phyloP scores from a whole-genome alignment of 2,113 vertebrate genomes.

The Prionailurus bengalensis region DNA sequence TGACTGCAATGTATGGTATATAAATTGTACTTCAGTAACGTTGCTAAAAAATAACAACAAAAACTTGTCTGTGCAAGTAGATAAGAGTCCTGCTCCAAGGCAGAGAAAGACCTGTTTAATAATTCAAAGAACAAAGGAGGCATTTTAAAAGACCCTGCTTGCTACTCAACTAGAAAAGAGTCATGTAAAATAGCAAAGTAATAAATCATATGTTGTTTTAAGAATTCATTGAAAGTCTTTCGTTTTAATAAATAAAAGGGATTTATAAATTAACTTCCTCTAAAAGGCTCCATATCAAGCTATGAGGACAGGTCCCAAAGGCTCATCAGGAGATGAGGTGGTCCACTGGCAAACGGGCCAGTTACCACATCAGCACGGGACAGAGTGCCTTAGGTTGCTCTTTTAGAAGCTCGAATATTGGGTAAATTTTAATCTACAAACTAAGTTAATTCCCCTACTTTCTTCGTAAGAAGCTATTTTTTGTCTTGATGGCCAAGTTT shows the following conservation, averaged over 20 bases:
- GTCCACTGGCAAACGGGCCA: neutral
- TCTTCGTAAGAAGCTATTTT: neutral
- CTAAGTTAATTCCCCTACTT: neutral
- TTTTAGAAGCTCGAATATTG: neutral
- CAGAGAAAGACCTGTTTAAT: neutral
- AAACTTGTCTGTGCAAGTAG: neutral
- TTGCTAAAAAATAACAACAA: neutral
- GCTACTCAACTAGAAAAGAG: neutral
- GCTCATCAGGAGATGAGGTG: neutral
- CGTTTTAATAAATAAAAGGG: neutral
- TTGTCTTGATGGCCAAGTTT: neutral
- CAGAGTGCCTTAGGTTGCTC: neutral
- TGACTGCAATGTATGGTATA: neutral
- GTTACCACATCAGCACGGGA: neutral
- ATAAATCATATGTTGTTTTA: neutral
- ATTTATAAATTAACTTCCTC: neutral
- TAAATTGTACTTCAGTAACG: neutral
- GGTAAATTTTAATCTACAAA: neutral
- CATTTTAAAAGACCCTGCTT: neutral
- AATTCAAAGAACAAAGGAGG: constrained; percentile 14
- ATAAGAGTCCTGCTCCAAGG: neutral
- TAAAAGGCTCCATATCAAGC: neutral
- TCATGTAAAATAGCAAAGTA: neutral
- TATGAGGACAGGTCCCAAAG: neutral
- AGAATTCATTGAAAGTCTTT: neutral